Percentiles rank a stretch among this genome's conserved stretches.
These are phyloP conservation scores for Calypte anna DNA, from an alignment of 2,113 vertebrate species.

Conservation along the genomic window DNA sequence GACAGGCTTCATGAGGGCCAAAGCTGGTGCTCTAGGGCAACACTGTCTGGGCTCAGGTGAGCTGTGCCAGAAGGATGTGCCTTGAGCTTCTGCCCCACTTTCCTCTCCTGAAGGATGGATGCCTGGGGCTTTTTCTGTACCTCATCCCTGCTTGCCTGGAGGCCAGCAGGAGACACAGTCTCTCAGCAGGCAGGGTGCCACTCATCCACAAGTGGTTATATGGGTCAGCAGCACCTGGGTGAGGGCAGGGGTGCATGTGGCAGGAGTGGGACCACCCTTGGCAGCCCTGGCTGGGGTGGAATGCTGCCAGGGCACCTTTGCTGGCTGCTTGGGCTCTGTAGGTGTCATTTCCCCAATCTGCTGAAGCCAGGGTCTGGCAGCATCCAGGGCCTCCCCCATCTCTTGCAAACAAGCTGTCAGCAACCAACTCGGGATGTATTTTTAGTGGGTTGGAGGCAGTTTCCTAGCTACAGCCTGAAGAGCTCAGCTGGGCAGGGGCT, in stretches of 20 bases:
- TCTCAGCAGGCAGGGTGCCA: not conserved
- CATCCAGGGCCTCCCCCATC: not conserved
- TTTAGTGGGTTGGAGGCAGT: conserved; percentile 16
- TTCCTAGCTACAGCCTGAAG: conserved; percentile 53
- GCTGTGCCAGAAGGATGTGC: not conserved
- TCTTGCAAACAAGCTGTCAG: not conserved
- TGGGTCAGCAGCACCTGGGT: not conserved
- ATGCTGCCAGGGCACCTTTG: rapidly evolving
- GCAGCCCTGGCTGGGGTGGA: rapidly evolving
- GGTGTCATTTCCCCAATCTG: not conserved
- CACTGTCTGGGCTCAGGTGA: not conserved
- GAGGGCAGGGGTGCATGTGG: rapidly evolving
- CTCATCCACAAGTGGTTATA: rapidly evolving
- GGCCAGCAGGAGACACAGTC: not conserved
- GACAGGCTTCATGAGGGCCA: not conserved
- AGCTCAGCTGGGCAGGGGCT: conserved; percentile 35
- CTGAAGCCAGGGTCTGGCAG: not conserved
- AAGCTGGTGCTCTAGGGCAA: not conserved
- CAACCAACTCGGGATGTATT: not conserved
- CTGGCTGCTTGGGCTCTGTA: not conserved
- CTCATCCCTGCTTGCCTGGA: rapidly evolving
- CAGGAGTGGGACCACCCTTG: rapidly evolving
- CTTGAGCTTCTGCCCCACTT: rapidly evolving
- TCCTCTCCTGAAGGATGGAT: not conserved
- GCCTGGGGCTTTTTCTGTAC: not conserved